A percentile compares a stretch with the other conserved stretches of the same genome.
These are phyloP conservation scores for Endotricha flammealis DNA, from an alignment of 2,888 invertebrate species.

Conservation along the genomic window DNA sequence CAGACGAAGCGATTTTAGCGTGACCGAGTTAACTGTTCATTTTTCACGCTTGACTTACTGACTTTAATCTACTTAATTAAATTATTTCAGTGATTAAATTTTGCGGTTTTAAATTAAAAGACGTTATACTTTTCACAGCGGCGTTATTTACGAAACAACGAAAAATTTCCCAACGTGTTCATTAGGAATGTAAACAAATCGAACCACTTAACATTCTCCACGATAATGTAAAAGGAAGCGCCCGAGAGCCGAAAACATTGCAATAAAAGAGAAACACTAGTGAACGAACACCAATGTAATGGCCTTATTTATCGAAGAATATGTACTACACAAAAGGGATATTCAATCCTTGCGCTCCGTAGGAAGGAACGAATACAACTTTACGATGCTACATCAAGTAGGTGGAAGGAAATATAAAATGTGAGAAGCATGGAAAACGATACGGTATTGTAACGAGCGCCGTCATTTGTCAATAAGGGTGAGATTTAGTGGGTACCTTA, in stretches of 20 bases:
- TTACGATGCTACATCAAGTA: slow-evolving; percentile 39
- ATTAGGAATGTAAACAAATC: slow-evolving; percentile 7
- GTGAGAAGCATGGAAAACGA: slow-evolving; percentile 44
- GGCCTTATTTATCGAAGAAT: slow-evolving; percentile 30
- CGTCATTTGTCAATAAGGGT: slow-evolving; percentile 59
- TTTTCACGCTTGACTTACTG: slow-evolving; percentile 11
- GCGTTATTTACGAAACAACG: too few species aligned
- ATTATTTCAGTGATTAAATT: not conserved
- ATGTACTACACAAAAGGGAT: slow-evolving; percentile 23
- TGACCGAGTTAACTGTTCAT: slow-evolving; percentile 3
- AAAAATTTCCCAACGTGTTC: too few species aligned
- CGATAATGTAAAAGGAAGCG: too few species aligned
- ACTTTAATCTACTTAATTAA: slow-evolving; percentile 1
- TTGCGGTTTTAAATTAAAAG: slow-evolving; percentile 1
- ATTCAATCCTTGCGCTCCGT: slow-evolving; percentile 27
- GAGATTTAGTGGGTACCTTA: slow-evolving; percentile 54
- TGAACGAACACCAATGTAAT: slow-evolving; percentile 22
- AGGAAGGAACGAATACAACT: slow-evolving; percentile 30
- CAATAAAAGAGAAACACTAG: slow-evolving; percentile 14
- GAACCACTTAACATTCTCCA: too few species aligned
- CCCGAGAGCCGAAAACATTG: too few species aligned
- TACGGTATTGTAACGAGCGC: slow-evolving; percentile 53
- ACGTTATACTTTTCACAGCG: not conserved
- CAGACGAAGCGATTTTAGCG: slow-evolving; percentile 1
- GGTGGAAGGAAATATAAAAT: slow-evolving; percentile 48